These are phyloP conservation scores for Leucophenga montana DNA, from an alignment of 2,888 invertebrate genomes.

Conservation along the genomic window DNA sequence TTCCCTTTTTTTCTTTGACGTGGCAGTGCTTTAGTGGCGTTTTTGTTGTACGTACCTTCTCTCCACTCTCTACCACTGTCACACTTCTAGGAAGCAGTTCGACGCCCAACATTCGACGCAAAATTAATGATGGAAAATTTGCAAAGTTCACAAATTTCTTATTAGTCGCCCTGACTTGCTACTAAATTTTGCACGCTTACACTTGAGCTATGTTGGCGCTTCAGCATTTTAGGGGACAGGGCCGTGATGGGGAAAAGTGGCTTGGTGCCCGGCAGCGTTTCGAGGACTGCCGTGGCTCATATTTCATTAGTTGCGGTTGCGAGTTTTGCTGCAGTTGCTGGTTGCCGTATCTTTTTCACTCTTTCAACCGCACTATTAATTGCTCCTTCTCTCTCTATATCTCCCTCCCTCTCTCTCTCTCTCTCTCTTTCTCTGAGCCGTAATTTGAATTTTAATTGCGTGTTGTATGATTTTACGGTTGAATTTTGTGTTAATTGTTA, in stretches of 20 bases:
- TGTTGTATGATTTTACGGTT: constrained; percentile 36
- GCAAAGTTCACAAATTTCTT: constrained; percentile 67
- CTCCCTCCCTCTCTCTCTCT: too few relatives aligned
- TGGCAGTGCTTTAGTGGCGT: neutral
- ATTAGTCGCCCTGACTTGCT: constrained; percentile 52
- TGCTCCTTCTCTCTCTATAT: neutral
- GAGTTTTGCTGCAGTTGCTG: constrained; percentile 50
- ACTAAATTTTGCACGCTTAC: constrained; percentile 24
- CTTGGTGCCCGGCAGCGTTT: constrained; percentile 2
- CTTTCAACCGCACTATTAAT: neutral
- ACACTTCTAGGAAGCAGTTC: too few relatives aligned
- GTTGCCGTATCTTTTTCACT: constrained; percentile 57
- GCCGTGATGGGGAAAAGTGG: too few relatives aligned
- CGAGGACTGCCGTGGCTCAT: constrained; percentile 43
- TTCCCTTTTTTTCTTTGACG: neutral
- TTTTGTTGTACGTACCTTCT: too few relatives aligned
- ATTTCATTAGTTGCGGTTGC: constrained; percentile 54
- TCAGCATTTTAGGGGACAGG: neutral
- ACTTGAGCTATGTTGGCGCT: constrained; percentile 4
- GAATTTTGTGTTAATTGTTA: constrained; percentile 4
- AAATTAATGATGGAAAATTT: constrained; percentile 67
- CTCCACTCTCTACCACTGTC: too few relatives aligned
- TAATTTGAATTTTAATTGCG: constrained; percentile 65
- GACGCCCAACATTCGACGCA: constrained; percentile 31
- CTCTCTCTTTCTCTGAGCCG: constrained; percentile 52